Base-by-base conservation (phyloP, 37 sponge, comb jelly and placozoan species). In the Geodia barretti region DNA sequence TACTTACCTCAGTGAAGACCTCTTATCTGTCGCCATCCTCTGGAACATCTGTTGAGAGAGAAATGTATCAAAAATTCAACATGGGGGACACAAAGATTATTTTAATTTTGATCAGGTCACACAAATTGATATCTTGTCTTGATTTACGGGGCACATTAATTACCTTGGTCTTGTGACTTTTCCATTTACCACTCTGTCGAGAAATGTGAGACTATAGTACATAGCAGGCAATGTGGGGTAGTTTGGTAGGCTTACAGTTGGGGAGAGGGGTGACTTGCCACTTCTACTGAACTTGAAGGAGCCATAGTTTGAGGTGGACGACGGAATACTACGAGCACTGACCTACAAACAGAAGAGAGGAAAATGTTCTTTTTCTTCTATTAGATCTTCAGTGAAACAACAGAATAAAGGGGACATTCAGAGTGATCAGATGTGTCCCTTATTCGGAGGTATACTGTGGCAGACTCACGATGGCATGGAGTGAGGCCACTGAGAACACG, bases 401-500 rank as follows among this genome's bases (percentile, higher is more conserved):
- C n/a, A n/a, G n/a, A n/a, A n/a, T n/a, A n/a, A n/a, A n/a, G n/a
- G n/a, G n/a, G n/a, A n/a, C n/a, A n/a, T n/a, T n/a, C n/a, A n/a
- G n/a, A n/a, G n/a, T n/a, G n/a, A n/a, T n/a, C n/a, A n/a, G n/a
- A n/a, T n/a, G n/a, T n/a, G n/a, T n/a, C n/a, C n/a, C n/a, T n/a
- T n/a, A n/a, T n/a, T n/a, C n/a, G n/a, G n/a, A n/a, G n/a, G n/a
- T n/a, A n/a, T n/a, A n/a, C n/a, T n/a, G n/a, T n/a, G n/a, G n/a
- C n/a, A n/a, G n/a, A 73, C 84, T 66, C 33, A 88, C 89, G 33
- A 79, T 65, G 1, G 89, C 89, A 88, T 83, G 79, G 23, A 88
- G 75, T 61, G 89, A 83, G 30, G 84, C 54, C 40, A 79, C 89
- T 26, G 89, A 83, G 70, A 88, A 88, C 17, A 74, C 72, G 14